Evolutionary conservation across 2,888 invertebrate genomes (phyloP).

Genomic region (Glyphotaelius pellucidus): DNA sequence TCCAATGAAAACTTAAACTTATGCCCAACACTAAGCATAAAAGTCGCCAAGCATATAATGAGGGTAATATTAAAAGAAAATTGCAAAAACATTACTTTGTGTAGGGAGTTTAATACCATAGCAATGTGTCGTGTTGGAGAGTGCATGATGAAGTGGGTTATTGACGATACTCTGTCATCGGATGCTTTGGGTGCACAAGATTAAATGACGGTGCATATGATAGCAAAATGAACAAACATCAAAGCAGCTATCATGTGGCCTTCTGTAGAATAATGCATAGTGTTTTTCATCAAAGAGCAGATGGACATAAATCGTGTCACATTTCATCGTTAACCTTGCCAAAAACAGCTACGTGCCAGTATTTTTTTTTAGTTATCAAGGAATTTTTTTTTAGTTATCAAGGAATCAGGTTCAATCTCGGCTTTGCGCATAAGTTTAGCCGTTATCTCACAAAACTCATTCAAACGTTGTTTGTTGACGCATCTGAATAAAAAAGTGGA

Average conservation of each 20-base stretch:
- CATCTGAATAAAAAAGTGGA: too few species aligned
- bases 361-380: too few species aligned
- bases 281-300: background rate
- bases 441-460: too few species aligned
- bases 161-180: background rate
- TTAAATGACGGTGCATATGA: background rate
- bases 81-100: background rate
- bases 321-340: too few species aligned
- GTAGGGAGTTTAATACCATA: background rate
- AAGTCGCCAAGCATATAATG: background rate
- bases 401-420: too few species aligned
- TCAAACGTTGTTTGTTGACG: too few species aligned
- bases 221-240: background rate
- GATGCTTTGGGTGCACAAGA: background rate
- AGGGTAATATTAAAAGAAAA: background rate
- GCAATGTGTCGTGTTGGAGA: background rate
- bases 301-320: background rate
- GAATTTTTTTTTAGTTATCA: too few species aligned
- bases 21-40: background rate
- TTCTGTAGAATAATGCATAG: background rate
- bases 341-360: too few species aligned
- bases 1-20: background rate
- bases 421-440: too few species aligned
- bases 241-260: background rate
- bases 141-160: background rate